Evolutionary conservation across 2,888 invertebrate genomes (phyloP), one percentile per base, ranked within the genome.

Genomic region (Drosophila yooni): DNA sequence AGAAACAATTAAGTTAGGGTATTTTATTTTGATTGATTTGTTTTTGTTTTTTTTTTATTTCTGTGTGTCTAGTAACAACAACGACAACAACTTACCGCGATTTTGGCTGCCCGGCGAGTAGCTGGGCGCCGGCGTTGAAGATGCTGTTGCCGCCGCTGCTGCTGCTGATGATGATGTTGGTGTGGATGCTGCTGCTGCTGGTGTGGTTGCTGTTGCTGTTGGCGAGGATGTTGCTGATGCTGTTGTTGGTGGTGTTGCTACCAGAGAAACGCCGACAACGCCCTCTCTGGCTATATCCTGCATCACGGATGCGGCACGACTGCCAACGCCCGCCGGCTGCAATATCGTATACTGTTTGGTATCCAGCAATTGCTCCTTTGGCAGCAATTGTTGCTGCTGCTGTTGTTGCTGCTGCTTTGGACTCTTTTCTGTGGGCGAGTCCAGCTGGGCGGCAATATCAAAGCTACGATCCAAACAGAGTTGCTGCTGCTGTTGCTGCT

Each of bases 281-380:
- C 95, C 95, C 84, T 96, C 96, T 51, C 96, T 93, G 38, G 95
- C 94, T 65, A 95, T 96, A 92, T 97, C 97, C 92, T 97, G 97
- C 91, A 97, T 94, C 29, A 96, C 97, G 46, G 96, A 96, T 56
- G 97, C 97, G 0, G 97, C 97, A 58, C 97, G 95, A 29, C 97
- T 97, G 5, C 97, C 96, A 0, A 95, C 95, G 36, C 96, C 96
- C 15, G 97, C 97, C 1, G 97, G 97, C 93, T 97, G 97, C 76
- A 97, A 94, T 82, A 97, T 97, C 72, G 97, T 97, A 92, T 97
- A 97, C 92, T 97, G 97, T 93, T 97, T 97, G 72, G 95, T 95
- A 73, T 92, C 92, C 27, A 76, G 61, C 59, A 63, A n/a, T 48
- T 70, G 40, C 31, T 57, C 72, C 68, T 63, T 70, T 46, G 70